A percentile compares a stretch with the other conserved stretches of the same genome.
Evolutionary conservation across 2,888 invertebrate species (phyloP).

Genomic region (Cantharis rustica): DNA sequence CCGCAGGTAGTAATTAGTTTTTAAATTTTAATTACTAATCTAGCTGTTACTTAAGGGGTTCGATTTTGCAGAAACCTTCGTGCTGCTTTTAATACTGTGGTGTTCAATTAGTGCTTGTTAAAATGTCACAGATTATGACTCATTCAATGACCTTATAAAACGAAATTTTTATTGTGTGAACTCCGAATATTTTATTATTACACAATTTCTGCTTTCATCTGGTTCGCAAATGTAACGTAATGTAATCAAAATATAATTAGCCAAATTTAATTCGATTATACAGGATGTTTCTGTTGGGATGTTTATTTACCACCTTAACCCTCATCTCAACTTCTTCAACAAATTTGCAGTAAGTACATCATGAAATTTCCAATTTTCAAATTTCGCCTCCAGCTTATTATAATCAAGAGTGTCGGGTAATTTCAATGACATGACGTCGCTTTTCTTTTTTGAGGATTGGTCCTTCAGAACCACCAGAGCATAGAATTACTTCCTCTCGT

Average conservation of each 20-base stretch:
- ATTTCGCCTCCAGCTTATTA: background rate
- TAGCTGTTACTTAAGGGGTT: background rate
- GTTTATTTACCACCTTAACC: background rate
- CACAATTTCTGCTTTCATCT: slow-evolving; percentile 19
- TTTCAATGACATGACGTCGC: background rate
- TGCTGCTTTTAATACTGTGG: background rate
- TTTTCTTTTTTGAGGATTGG: background rate
- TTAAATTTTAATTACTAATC: background rate
- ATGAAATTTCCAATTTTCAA: no score
- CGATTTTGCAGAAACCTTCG: background rate
- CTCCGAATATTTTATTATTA: slow-evolving; percentile 20
- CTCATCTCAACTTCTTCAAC: background rate
- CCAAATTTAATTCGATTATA: background rate
- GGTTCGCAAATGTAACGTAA: background rate
- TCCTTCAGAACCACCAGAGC: background rate
- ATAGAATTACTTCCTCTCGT: background rate
- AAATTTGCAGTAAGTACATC: background rate
- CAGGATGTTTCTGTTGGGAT: background rate
- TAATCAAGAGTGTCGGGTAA: background rate
- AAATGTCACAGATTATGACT: slow-evolving; percentile 29
- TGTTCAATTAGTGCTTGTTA: slow-evolving; percentile 23
- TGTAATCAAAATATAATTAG: background rate
- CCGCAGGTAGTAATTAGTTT: slow-evolving; percentile 5
- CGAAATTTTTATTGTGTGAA: slow-evolving; percentile 24
- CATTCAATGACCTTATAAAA: slow-evolving; percentile 31